phyloP scores from a whole-genome alignment of 1,140 invertebrate genomes.

The Drosophila mauritiana region DNA sequence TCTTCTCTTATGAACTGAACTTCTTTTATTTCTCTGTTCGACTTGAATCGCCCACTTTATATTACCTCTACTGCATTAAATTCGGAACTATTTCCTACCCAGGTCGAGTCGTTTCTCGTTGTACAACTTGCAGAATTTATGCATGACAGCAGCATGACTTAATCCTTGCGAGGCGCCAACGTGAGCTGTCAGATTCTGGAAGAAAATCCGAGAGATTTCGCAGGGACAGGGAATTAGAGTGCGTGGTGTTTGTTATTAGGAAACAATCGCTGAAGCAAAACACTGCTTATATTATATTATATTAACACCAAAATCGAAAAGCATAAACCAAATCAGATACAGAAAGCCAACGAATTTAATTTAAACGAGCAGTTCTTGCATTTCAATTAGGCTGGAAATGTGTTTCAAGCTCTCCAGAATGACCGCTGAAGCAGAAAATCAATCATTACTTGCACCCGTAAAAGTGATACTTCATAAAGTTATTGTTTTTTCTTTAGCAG shows the following conservation, averaged over 20 bases:
- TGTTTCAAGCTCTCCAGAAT: constrained; percentile 2
- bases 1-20: too few species aligned
- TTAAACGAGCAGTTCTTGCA: constrained; percentile 15
- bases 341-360: constrained; percentile 1
- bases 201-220: constrained; percentile 21
- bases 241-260: constrained; percentile 46
- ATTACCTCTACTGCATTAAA: not conserved
- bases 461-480: constrained; percentile 39
- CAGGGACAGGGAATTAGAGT: constrained; percentile 18
- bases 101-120: constrained; percentile 4
- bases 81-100: not conserved
- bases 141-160: constrained; percentile 69
- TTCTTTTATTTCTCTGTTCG: too few species aligned
- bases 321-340: constrained; percentile 42
- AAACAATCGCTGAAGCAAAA: constrained; percentile 43
- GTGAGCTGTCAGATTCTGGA: constrained; percentile 55
- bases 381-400: constrained; percentile 30
- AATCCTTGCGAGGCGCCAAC: constrained; percentile 66
- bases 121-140: constrained; percentile 75
- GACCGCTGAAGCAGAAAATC: constrained; percentile 29
- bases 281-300: constrained; percentile 51
- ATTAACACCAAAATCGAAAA: constrained; percentile 54
- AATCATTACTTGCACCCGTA: constrained; percentile 35
- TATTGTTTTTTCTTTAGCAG: constrained; percentile 24
- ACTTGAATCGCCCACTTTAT: not conserved